Evolutionary conservation across 2,888 invertebrate genomes (phyloP), one percentile per base, ranked within the genome.

Genomic region (Pycnomerus fuliginosus): DNA sequence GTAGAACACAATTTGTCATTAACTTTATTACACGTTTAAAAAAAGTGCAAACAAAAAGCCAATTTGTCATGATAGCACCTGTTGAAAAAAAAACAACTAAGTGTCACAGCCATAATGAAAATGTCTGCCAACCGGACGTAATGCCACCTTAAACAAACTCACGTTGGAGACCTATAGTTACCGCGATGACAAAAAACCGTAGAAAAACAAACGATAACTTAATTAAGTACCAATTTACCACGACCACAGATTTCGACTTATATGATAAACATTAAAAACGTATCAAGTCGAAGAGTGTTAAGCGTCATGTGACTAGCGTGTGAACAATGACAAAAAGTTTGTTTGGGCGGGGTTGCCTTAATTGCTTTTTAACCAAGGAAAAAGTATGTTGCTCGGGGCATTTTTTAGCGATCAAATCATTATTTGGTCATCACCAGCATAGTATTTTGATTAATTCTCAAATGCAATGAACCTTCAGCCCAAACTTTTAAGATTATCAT

Each of bases 41-140:
- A 51, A 48, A 51, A 44, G 53, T n/a, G n/a, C n/a, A 50, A 50
- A 54, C 53, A 64, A 64, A 62, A 63, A 60, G 50, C 53, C 52
- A 62, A 63, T 64, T 64, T 63, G 61, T 64, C 58, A 62, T 60
- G 53, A 55, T 55, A 51, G 35, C 48, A 44, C 46, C 52, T 52
- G 58, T 60, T 58, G 61, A 58, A 60, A 54, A 62, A 57, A 62
- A 58, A 56, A 60, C 60, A 20, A 20, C 5, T 7, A 4, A 10
- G 62, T 60, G 53, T 49, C 48, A 44, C 45, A 53, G 5, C 53
- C 47, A 55, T 53, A 56, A 55, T 56, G 55, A 50, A 48, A 48
- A 50, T 41, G 49, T 34, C 28, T 14, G 48, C 42, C 43, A 35
- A 56, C 58, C 60, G 58, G 58, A 57, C 56, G 56, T 56, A 41